These are phyloP conservation scores for Ictalurus furcatus DNA, from an alignment of 2,113 vertebrate genomes.

Conservation along the genomic window DNA sequence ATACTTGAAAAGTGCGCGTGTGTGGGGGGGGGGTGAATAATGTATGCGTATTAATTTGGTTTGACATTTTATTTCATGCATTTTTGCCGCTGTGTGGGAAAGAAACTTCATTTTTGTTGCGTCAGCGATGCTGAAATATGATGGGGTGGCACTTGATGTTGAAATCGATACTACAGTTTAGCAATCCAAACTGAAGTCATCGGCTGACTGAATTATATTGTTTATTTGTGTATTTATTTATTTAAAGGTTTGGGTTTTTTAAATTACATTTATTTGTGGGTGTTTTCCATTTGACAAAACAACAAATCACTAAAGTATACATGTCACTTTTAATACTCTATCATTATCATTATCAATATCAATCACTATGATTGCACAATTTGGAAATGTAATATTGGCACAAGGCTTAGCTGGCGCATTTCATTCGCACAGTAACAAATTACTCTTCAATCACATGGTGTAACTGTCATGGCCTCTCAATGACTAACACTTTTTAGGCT, in stretches of 20 bases:
- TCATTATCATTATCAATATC: too few relatives aligned
- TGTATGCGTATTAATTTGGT: background rate
- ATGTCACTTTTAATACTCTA: background rate
- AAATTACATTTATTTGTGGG: background rate
- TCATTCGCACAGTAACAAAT: conserved; percentile 7
- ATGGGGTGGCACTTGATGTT: background rate
- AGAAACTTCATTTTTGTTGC: background rate
- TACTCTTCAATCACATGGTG: background rate
- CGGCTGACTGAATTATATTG: too few relatives aligned
- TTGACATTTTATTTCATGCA: background rate
- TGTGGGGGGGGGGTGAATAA: background rate
- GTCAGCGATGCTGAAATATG: background rate
- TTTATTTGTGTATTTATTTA: background rate
- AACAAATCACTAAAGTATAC: background rate
- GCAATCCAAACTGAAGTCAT: background rate
- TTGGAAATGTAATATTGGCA: background rate
- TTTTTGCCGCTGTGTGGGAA: background rate
- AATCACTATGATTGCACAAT: background rate
- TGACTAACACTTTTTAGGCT: background rate
- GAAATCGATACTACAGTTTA: background rate
- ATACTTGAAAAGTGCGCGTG: background rate
- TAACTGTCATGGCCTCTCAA: too few relatives aligned
- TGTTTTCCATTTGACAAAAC: background rate
- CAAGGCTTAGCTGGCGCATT: background rate
- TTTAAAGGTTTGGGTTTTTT: background rate